phyloP scores from a whole-genome alignment of 2,113 vertebrate genomes.

The Zapus hudsonius region DNA sequence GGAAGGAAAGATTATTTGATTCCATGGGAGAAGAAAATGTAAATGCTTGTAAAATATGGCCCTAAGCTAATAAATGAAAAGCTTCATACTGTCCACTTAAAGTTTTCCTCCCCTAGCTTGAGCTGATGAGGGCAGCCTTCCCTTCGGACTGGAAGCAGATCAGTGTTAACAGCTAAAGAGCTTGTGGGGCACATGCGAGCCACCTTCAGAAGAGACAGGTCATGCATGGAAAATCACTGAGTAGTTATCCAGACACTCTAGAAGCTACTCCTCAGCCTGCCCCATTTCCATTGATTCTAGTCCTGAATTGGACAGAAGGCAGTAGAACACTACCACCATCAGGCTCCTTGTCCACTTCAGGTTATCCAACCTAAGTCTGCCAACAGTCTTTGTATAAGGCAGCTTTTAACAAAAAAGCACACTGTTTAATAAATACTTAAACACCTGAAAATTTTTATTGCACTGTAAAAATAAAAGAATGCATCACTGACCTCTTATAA shows the following conservation, averaged over 20 bases:
- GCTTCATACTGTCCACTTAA: background rate
- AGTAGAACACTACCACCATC: background rate
- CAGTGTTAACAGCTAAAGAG: background rate
- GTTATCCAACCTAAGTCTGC: background rate
- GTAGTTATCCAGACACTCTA: conserved; percentile 57
- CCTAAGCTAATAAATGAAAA: background rate
- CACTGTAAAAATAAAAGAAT: conserved; percentile 31
- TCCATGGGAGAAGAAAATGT: background rate
- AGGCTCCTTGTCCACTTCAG: conserved; percentile 12
- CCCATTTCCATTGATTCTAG: conserved; percentile 53
- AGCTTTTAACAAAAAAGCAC: conserved; percentile 50
- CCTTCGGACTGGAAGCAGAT: conserved; percentile 37
- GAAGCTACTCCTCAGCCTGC: conserved; percentile 40
- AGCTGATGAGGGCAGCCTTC: conserved; percentile 11
- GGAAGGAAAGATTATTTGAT: conserved; percentile 35
- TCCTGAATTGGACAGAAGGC: conserved; percentile 36
- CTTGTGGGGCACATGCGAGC: background rate
- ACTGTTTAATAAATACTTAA: conserved; percentile 53
- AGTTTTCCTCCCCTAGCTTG: conserved; percentile 24
- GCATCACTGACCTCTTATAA: conserved; percentile 85
- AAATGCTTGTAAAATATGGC: background rate
- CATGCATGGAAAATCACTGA: conserved; percentile 73
- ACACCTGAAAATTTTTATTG: conserved; percentile 45
- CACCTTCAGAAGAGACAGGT: conserved; percentile 56
- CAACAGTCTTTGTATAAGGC: conserved; percentile 16